Evolutionary conservation across 2,113 vertebrate genomes (phyloP).

Genomic region (Phocoena phocoena): DNA sequence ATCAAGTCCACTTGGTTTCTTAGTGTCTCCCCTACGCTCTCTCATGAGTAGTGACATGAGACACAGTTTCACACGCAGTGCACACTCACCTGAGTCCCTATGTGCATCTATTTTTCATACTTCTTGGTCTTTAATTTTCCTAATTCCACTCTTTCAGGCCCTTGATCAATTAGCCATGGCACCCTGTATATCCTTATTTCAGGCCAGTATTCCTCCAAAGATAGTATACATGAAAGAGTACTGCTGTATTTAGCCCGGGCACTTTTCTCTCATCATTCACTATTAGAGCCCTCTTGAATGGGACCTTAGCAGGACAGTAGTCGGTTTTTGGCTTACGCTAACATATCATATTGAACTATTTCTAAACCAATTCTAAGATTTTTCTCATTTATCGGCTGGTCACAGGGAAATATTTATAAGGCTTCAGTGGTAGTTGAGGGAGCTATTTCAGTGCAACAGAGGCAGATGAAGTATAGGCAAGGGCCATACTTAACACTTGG

Average conservation of each 20-base stretch:
- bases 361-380: background rate
- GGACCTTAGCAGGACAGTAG: background rate
- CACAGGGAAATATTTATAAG: background rate
- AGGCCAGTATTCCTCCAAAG: background rate
- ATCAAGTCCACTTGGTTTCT: background rate
- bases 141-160: background rate
- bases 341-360: background rate
- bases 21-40: background rate
- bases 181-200: background rate
- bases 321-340: background rate
- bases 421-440: background rate
- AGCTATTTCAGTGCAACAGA: background rate
- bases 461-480: background rate
- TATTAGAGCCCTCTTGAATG: background rate
- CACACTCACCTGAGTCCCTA: background rate
- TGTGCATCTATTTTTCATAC: background rate
- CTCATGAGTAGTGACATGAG: background rate
- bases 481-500: background rate
- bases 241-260: background rate
- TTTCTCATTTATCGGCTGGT: background rate
- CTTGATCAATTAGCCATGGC: background rate
- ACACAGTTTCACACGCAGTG: background rate
- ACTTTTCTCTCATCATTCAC: background rate
- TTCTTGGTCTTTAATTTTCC: background rate
- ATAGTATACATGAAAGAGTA: background rate